Conservation (phyloP, 2,888 invertebrate species). For the Dasypogon diadema region DNA sequence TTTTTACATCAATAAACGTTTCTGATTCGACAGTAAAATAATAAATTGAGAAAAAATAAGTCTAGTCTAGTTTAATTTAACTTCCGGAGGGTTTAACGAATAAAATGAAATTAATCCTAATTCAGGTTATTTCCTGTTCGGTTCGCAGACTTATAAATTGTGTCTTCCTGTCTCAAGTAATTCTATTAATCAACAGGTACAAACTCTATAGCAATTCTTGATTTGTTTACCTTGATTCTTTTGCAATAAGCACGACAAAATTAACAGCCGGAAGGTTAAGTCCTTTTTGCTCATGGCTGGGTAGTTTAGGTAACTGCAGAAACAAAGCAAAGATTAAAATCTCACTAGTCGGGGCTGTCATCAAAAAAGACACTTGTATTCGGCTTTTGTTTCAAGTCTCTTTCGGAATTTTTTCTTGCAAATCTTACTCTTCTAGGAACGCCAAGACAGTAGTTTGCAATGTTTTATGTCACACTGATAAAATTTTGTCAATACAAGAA, state of each 20-base stretch:
- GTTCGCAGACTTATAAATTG: not conserved
- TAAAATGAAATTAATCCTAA: too few species aligned
- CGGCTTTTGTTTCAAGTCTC: conserved; percentile 28
- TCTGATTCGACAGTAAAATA: too few species aligned
- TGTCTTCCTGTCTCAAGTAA: conserved; percentile 9
- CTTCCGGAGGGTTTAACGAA: too few species aligned
- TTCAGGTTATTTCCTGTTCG: conserved; percentile 29
- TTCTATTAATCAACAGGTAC: not conserved
- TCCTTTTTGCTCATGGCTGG: not conserved
- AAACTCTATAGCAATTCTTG: not conserved
- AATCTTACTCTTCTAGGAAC: not conserved
- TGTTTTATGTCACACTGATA: not conserved
- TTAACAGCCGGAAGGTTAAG: conserved; percentile 37
- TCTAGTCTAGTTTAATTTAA: too few species aligned
- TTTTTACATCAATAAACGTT: too few species aligned
- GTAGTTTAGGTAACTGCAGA: conserved; percentile 5
- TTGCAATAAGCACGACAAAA: conserved; percentile 13
- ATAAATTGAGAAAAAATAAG: too few species aligned
- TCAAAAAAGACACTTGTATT: conserved; percentile 4
- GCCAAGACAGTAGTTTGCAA: not conserved
- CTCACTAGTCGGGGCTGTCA: conserved; percentile 9
- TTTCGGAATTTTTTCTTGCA: conserved; percentile 26
- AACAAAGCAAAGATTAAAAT: conserved; percentile 25
- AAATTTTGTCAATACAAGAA: not conserved
- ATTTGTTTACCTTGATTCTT: conserved; percentile 37